Base-by-base conservation (phyloP, 1,140 invertebrate species). In the Cylas formicarius region DNA sequence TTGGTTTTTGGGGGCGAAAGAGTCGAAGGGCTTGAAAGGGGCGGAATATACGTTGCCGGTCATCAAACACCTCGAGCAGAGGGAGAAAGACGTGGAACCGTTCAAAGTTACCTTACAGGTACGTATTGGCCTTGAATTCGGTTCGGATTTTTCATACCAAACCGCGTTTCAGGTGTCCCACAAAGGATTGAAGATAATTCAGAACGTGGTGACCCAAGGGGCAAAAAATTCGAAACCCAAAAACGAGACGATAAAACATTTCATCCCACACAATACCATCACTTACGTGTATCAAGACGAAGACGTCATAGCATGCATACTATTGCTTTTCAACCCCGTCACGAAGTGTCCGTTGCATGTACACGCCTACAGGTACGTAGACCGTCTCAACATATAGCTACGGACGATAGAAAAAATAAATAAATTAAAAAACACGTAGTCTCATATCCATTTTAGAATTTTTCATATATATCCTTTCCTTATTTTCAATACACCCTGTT, bases 1-100 rank as follows among this genome's bases (percentile, higher is more conserved):
- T 31, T 94, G 92, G 87, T 97, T 97, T 71, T 76, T 98, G 52
- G 94, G 94, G 14, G 91, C 93, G 53, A 87, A 93, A 70, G 92
- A 97, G 71, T 86, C 87, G 20, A 82, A 87, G 55, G 91, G 90
- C 10, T 74, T 96, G 46, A 73, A 90, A 9, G 89, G 91, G 32
- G 70, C 78, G 8, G 78, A 85, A 52, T 86, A 81, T 56, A 82
- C 90, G 1, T 66, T 85, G 18, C 86, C 89, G 1, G 89, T 90
- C 24, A 80, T 97, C 52, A 73, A 80, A 41, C 80, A 90, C 55
- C 72, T 97, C 43, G 74, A 93, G 46, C 80, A 87, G 60, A 77
- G 86, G 50, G 87, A 91, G 56, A 76, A 81, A 50, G 79, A 87
- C 53, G 78, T 86, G 52, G 87, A 94, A 67, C 90, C 91, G 27